Percentiles rank a stretch among this genome's conserved stretches.
These are phyloP conservation scores for Rhinatrema bivittatum DNA, from an alignment of 2,797 vertebrate species.

Conservation along the genomic window DNA sequence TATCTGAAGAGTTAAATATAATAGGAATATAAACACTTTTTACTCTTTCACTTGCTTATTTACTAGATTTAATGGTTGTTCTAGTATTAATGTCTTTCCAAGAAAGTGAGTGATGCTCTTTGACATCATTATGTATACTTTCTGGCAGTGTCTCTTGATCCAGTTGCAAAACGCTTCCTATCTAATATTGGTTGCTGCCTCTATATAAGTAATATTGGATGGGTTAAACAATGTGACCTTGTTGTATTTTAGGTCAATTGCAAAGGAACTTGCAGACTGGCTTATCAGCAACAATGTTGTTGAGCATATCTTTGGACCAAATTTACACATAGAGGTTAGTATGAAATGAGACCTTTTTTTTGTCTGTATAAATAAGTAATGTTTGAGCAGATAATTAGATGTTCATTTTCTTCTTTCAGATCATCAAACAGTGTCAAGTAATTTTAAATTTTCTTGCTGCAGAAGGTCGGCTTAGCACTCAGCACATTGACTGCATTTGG, in stretches of 20 bases:
- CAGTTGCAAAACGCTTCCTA: too few species aligned
- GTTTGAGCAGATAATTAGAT: not conserved
- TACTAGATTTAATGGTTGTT: too few species aligned
- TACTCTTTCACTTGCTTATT: too few species aligned
- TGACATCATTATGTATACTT: too few species aligned
- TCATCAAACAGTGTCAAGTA: slow-evolving; percentile 98
- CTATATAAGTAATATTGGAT: too few species aligned
- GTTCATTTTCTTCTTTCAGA: slow-evolving; percentile 56
- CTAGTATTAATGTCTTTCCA: too few species aligned
- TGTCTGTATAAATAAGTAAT: slow-evolving; percentile 5
- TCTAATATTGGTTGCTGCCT: too few species aligned
- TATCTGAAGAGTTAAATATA: too few species aligned
- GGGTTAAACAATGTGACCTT: too few species aligned
- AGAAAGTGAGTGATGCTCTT: too few species aligned
- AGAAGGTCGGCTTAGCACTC: slow-evolving; percentile 91
- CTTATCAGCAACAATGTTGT: slow-evolving; percentile 91
- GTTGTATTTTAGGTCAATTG: slow-evolving; percentile 76
- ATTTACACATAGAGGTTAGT: slow-evolving; percentile 94
- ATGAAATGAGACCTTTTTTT: not conserved
- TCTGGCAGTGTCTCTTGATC: too few species aligned
- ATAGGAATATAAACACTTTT: too few species aligned
- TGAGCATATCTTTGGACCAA: slow-evolving; percentile 95
- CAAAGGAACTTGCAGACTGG: slow-evolving; percentile 90
- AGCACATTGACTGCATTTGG: slow-evolving; percentile 97
- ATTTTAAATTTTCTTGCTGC: slow-evolving; percentile 98